Base-by-base conservation (phyloP, 2,113 vertebrate genomes). In the Crotalus helleri region DNA sequence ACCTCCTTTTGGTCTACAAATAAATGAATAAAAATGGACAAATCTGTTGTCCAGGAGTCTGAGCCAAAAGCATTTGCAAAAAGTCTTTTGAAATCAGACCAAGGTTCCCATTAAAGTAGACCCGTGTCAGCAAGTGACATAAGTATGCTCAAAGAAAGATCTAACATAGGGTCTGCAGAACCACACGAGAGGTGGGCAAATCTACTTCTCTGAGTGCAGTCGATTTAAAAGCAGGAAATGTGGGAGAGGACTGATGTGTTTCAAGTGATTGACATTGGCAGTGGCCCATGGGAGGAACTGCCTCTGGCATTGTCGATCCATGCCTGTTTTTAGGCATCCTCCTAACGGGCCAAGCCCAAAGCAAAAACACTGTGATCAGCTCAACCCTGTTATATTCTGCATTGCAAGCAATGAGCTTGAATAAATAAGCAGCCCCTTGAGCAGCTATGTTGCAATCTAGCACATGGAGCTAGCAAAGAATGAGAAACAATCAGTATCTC, bases 401-500 rank as follows among this genome's bases (percentile, higher is more conserved):
- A 90, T 10, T 53, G 89, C 49, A 87, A 57, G 92, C 57, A 59
- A 44, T 26, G 57, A 51, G 13, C 29, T 64, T 64, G 23, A 88
- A 92, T 92, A 90, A 92, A 89, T 89, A 92, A 87, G 90, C 64
- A 90, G 86, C 57, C 15, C 86, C 49, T 64, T 87, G 49, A 87
- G 90, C 86, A 90, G 46, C 92, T 54, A 21, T 33, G n/a, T 86
- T 90, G 88, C 74, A 87, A 19, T 69, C 86, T 58, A 90, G 89
- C 53, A 49, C 46, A 87, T 87, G n/a, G 21, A 24, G 61, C 57
- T 64, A 49, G 46, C 91, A 89, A 92, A 13, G 39, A 94, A 92
- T 94, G 96, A 91, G 94, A 95, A 95, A 96, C 93, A 92, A 91
- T 92, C 90, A 81, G 91, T 11, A 10, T 90, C 1, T 90, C 94